Evolutionary conservation across 2,888 invertebrate genomes (phyloP).

Genomic region (Andrena bucephala): DNA sequence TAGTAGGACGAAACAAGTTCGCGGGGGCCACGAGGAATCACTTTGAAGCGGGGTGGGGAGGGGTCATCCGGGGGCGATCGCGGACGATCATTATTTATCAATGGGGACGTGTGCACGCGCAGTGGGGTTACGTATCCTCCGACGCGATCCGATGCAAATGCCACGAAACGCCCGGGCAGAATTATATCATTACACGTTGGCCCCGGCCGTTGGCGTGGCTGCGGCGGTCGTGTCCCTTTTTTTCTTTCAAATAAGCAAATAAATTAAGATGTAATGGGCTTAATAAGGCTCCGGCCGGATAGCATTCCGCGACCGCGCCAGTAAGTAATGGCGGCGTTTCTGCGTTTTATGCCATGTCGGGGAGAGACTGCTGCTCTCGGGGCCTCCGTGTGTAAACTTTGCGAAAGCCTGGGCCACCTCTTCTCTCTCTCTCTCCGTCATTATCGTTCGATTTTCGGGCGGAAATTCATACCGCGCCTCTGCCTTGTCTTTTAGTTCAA

Average conservation of each 20-base stretch:
- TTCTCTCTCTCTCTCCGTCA: neutral
- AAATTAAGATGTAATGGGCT: slow-evolving; percentile 79
- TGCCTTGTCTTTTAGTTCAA: neutral
- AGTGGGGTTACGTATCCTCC: slow-evolving; percentile 53
- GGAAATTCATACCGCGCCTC: neutral
- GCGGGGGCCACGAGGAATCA: slow-evolving; percentile 11
- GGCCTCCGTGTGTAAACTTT: slow-evolving; percentile 44
- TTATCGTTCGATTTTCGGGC: neutral
- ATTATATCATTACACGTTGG: slow-evolving; percentile 76
- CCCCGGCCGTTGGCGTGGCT: slow-evolving; percentile 43
- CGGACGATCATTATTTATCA: slow-evolving; percentile 69
- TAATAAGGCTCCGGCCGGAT: slow-evolving; percentile 77
- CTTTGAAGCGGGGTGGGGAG: slow-evolving; percentile 27
- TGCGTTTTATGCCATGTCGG: slow-evolving; percentile 70
- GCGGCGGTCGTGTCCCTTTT: slow-evolving; percentile 22
- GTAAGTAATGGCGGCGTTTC: slow-evolving; percentile 76
- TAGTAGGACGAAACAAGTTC: neutral
- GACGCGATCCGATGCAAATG: slow-evolving; percentile 70
- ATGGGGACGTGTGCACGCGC: slow-evolving; percentile 22
- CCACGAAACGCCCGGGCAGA: slow-evolving; percentile 69
- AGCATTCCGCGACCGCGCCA: slow-evolving; percentile 75
- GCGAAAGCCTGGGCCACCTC: slow-evolving; percentile 32
- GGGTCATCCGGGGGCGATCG: slow-evolving; percentile 46
- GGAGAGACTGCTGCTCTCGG: slow-evolving; percentile 35
- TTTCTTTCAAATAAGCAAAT: slow-evolving; percentile 77